These are phyloP conservation scores for Eueremaeus valkanovi DNA, from an alignment of 2,888 invertebrate species.

Conservation along the genomic window DNA sequence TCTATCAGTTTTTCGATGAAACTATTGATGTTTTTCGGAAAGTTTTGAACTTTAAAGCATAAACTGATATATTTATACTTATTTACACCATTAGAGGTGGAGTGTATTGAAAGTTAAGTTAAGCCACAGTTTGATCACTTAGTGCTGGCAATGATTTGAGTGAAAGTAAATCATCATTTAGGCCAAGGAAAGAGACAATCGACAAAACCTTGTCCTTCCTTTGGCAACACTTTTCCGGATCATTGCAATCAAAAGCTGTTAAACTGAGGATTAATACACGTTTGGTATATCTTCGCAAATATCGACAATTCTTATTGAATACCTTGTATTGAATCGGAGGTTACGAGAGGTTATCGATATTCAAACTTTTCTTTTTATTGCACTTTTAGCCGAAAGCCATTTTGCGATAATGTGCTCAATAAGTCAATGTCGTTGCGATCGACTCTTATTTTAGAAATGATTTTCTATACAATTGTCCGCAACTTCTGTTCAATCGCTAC, in stretches of 20 bases:
- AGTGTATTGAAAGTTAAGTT: not conserved
- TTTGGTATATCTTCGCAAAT: not conserved
- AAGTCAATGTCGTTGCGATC: not conserved
- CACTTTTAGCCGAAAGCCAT: not conserved
- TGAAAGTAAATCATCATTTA: conserved; percentile 36
- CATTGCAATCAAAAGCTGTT: not conserved
- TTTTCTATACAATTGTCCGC: not conserved
- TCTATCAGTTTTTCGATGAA: not conserved
- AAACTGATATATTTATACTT: conserved; percentile 21
- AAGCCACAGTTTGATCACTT: conserved; percentile 11
- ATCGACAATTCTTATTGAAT: not conserved
- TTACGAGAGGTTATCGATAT: conserved; percentile 26
- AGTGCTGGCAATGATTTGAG: conserved; percentile 21
- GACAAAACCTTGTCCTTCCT: conserved; percentile 30
- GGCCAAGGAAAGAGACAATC: conserved; percentile 28
- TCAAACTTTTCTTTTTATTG: not conserved
- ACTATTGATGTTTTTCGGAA: not conserved
- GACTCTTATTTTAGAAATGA: conserved; percentile 23
- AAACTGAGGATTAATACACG: not conserved
- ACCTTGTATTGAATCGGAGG: conserved; percentile 18
- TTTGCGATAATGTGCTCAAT: conserved; percentile 9
- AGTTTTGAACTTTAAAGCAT: not conserved
- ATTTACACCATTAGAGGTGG: conserved; percentile 23
- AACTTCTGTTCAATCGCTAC: conserved; percentile 2
- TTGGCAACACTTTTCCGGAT: conserved; percentile 39